Evolutionary conservation across 2,797 vertebrate species (phyloP), one percentile per base, ranked within the genome.

Genomic region (Avahi laniger): DNA sequence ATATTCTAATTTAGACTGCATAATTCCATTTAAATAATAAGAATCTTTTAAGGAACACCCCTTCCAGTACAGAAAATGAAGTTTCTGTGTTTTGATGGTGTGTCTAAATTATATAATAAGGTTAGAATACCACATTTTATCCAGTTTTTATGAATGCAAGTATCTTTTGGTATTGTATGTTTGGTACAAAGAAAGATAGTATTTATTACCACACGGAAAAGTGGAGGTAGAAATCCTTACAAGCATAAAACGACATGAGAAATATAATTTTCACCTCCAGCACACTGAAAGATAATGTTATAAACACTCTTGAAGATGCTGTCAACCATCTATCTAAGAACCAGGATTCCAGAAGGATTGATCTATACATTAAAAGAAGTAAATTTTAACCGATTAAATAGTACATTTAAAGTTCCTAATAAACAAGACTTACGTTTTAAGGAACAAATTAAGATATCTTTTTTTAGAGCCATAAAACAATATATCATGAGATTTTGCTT

Each of bases 251-350:
- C 57, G 11, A 33, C 73, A 75, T 17, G 22, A 70, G 30, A 94
- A 86, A 96, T 86, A 33, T 46, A 57, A 93, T 73, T 83, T 92
- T 93, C 50, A 88, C 70, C 85, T 91, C 20, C 4, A 48, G 43
- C 14, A 41, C 38, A 63, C 9, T 33, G 20, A 93, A 90, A 92
- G 43, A n/a, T 91, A 4, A 4, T 52, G 46, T 46, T 75, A 91
- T 41, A 91, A 94, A 95, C 20, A 94, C 76, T 48, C 13, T 57
- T 80, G 52, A 88, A 65, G 50, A 78, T 41, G 6, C 4, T 41
- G 43, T 88, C 63, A 81, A 80, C 41, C 15, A 33, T 18, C 9
- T 72, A 7, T 50, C 59, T n/a, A 72, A 87, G 43, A 97, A 52
- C 9, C 41, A 90, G 43, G 22, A 88, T 89, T 72, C 65, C 67